Percentiles rank a stretch among this genome's conserved stretches.
phyloP scores from a whole-genome alignment of 2,888 invertebrate species.

The Mesochorus sp. region DNA sequence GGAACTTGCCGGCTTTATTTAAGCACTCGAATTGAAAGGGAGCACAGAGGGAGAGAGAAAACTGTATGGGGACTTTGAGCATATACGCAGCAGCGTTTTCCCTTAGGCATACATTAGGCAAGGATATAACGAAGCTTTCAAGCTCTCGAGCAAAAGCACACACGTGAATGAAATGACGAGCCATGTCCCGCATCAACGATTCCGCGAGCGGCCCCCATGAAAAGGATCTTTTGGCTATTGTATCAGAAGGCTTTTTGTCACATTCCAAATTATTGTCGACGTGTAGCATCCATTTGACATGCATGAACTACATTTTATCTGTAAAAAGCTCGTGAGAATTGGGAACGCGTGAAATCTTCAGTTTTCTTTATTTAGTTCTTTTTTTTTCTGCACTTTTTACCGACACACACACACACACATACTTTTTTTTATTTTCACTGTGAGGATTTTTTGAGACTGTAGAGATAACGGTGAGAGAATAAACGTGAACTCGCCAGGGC shows the following conservation, averaged over 20 bases:
- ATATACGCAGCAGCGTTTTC: slow-evolving; percentile 1
- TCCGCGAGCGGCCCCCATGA: neutral
- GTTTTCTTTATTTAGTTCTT: no score
- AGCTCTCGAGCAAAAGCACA: slow-evolving; percentile 4
- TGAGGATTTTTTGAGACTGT: neutral
- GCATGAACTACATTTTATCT: no score
- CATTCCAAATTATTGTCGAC: no score
- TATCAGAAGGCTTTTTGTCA: no score
- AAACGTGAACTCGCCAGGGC: slow-evolving; percentile 23
- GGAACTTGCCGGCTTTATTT: slow-evolving; percentile 9
- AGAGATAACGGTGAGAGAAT: neutral
- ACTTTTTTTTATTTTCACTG: no score
- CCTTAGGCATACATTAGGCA: neutral
- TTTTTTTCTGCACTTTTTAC: neutral
- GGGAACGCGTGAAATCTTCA: no score
- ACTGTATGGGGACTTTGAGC: neutral
- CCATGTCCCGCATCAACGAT: slow-evolving; percentile 23
- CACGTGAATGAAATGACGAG: neutral
- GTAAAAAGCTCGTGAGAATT: no score
- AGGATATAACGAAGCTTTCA: slow-evolving; percentile 18
- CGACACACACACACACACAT: no score
- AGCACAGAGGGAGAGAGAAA: no score
- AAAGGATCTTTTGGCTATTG: neutral
- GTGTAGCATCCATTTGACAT: no score
- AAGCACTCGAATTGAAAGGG: neutral